Evolutionary conservation across 2,888 invertebrate species (phyloP), one percentile per base, ranked within the genome.

Genomic region (Neoitamus cyanurus): DNA sequence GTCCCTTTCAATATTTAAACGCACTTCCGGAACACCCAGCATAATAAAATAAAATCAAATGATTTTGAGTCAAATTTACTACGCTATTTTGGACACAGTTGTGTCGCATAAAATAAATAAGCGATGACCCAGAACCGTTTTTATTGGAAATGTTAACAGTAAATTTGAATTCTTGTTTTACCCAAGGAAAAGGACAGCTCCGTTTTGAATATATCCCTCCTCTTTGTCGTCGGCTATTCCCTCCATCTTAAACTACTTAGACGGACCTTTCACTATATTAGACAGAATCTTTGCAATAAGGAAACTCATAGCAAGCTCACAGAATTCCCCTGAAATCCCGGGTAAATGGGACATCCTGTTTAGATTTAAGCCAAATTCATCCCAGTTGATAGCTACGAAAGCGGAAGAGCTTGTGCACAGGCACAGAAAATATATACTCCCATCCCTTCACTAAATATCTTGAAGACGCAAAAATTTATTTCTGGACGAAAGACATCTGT

Each of bases 311-410:
- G 75, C 42, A 75, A 75, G 75, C 75, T 75, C 75, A n/a, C 42
- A 46, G 75, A 20, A 75, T 42, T 75, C 75, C 75, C 42, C 28
- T 46, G 28, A 30, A 75, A 42, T 42, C 42, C 42, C 28, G 20
- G 58, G 34, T 75, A 75, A 75, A 75, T 75, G 75, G 42, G 75
- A 75, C 75, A 28, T 75, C 37, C 75, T 75, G 42, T 75, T 75
- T 25, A 75, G 28, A 75, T 42, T 37, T 20, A 42, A 75, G 75
- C 28, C 75, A 75, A 75, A 25, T 75, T 75, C 28, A 75, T 75
- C 75, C 42, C 20, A 25, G 58, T 58, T 58, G 58, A 58, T 58
- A 58, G 58, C 58, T 58, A 58, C 15, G 58, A 58, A 20, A 58
- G 58, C 58, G 58, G 58, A 58, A 58, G 20, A 58, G 58, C 58